A percentile compares a stretch with the other conserved stretches of the same genome.
Evolutionary conservation across 2,797 vertebrate species (phyloP).

Genomic region (Cheirogaleus major): DNA sequence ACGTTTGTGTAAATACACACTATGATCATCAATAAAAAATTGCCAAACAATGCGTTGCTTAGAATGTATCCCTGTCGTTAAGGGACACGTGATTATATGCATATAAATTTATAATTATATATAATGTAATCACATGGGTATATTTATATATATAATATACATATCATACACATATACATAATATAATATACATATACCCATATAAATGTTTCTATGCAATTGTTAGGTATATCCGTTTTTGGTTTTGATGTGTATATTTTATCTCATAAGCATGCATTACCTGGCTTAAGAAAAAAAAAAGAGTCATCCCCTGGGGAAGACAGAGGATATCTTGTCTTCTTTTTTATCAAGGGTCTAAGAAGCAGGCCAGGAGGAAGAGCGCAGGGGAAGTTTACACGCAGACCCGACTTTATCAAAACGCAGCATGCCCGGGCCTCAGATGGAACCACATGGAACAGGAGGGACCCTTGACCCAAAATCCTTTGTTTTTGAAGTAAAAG

Average conservation of each 20-base stretch:
- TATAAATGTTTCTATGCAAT: background rate
- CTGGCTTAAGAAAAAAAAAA: background rate
- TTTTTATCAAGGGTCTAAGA: background rate
- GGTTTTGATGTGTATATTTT: background rate
- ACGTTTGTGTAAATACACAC: background rate
- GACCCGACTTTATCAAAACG: background rate
- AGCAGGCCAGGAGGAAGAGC: background rate
- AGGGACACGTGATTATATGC: background rate
- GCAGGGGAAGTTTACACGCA: background rate
- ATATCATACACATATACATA: background rate
- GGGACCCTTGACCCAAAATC: background rate
- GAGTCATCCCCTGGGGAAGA: background rate
- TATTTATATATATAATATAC: background rate
- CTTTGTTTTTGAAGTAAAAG: background rate
- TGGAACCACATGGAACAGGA: background rate
- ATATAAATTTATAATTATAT: background rate
- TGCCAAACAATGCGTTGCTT: background rate
- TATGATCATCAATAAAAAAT: background rate
- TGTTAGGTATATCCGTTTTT: background rate
- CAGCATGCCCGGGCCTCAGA: background rate
- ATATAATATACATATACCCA: background rate
- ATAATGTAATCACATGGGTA: background rate
- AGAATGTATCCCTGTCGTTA: background rate
- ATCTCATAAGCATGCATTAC: background rate
- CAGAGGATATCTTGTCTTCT: background rate